phyloP scores from a whole-genome alignment of 2,888 invertebrate species.

The Acleris literana region DNA sequence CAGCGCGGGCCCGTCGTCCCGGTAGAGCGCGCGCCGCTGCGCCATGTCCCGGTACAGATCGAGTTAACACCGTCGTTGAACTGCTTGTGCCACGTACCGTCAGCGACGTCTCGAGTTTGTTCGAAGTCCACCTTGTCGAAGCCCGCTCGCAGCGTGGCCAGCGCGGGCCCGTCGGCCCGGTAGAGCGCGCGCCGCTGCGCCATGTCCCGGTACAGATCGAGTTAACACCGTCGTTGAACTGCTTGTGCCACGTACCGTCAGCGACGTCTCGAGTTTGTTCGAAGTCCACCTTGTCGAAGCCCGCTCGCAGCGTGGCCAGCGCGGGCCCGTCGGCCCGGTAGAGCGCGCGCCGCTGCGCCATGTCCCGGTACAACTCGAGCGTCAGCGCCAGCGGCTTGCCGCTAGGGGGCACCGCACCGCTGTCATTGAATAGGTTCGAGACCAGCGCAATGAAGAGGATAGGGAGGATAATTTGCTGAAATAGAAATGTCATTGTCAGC shows the following conservation, averaged over 20 bases:
- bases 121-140: too few relatives aligned
- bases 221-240: slow-evolving; percentile 46
- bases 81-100: too few relatives aligned
- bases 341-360: slow-evolving; percentile 15
- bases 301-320: not conserved
- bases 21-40: too few relatives aligned
- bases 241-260: too few relatives aligned
- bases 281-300: slow-evolving; percentile 11
- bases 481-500: slow-evolving; percentile 14
- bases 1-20: too few relatives aligned
- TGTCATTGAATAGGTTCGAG: slow-evolving; percentile 45
- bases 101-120: too few relatives aligned
- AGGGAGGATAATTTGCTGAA: slow-evolving; percentile 63
- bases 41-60: too few relatives aligned
- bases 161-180: too few relatives aligned
- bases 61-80: too few relatives aligned
- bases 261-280: not conserved
- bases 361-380: slow-evolving; percentile 50
- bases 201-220: too few relatives aligned
- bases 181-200: too few relatives aligned
- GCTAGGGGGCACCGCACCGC: accelerated
- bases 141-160: too few relatives aligned
- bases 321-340: not conserved
- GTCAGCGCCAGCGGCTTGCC: slow-evolving; percentile 42
- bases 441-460: slow-evolving; percentile 45